phyloP scores from a whole-genome alignment of 2,888 invertebrate genomes.

The Pandemis corylana region DNA sequence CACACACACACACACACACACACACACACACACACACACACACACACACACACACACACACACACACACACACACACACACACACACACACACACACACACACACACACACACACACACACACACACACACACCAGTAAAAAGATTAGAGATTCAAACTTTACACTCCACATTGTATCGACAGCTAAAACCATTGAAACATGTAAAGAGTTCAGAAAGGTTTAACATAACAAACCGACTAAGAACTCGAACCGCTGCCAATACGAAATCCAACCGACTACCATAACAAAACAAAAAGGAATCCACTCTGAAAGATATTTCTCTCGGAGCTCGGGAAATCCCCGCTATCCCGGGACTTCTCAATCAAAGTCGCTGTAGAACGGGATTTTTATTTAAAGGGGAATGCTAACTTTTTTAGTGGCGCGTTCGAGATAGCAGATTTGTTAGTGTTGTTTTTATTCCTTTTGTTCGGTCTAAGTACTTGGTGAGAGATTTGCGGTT shows the following conservation, averaged over 20 bases:
- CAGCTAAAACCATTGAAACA: neutral
- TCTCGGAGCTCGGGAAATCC: slow-evolving; percentile 50
- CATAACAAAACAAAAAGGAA: slow-evolving; percentile 48
- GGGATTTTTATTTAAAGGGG: slow-evolving; percentile 35
- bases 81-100: neutral
- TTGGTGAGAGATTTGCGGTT: neutral
- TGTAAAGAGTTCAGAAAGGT: slow-evolving; percentile 7
- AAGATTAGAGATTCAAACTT: neutral
- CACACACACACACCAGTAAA: neutral
- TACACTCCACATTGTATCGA: neutral
- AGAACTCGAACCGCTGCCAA: slow-evolving; percentile 59
- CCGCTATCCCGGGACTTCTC: slow-evolving; percentile 57
- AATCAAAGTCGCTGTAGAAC: slow-evolving; percentile 51
- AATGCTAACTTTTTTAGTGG: slow-evolving; percentile 38
- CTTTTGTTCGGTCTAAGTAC: neutral
- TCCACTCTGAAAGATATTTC: slow-evolving; percentile 50
- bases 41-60: neutral
- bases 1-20: neutral
- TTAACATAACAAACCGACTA: slow-evolving; percentile 13
- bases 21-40: neutral
- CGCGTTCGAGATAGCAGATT: slow-evolving; percentile 26
- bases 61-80: neutral
- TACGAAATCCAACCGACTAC: slow-evolving; percentile 55
- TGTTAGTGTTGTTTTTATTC: slow-evolving; percentile 22
- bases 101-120: neutral